Conservation (phyloP, 2,888 invertebrate species). For the Philereme transversata region DNA sequence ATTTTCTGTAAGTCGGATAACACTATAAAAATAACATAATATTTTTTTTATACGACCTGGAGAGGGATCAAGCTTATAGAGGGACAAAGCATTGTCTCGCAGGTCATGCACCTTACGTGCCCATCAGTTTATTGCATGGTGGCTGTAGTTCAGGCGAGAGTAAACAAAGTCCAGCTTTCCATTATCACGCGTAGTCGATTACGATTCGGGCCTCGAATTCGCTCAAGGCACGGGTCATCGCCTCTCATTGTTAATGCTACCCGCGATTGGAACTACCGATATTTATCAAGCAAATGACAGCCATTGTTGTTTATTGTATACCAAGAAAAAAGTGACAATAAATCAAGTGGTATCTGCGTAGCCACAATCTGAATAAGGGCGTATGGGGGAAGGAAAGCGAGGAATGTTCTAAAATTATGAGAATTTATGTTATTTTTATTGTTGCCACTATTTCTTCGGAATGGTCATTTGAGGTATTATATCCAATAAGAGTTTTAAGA, state of each 20-base stretch:
- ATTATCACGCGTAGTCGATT: conserved; percentile 20
- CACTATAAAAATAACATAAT: no score
- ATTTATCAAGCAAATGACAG: conserved; percentile 51
- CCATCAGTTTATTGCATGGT: not conserved
- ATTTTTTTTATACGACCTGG: no score
- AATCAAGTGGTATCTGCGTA: conserved; percentile 54
- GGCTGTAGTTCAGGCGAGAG: conserved; percentile 2
- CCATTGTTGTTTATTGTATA: conserved; percentile 51
- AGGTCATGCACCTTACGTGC: no score
- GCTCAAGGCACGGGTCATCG: conserved; percentile 17
- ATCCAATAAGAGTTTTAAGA: no score
- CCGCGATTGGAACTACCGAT: conserved; percentile 31
- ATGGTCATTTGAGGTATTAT: no score
- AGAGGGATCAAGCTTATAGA: no score
- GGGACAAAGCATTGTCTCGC: no score
- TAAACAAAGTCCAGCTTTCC: conserved; percentile 19
- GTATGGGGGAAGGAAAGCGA: conserved; percentile 26
- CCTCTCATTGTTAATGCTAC: conserved; percentile 34
- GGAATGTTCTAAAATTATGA: no score
- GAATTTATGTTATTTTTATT: no score
- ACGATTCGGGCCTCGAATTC: conserved; percentile 20
- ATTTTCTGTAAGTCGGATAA: no score
- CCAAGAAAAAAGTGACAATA: conserved; percentile 55
- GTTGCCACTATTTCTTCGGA: no score
- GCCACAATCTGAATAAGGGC: conserved; percentile 47